A percentile compares a stretch with the other conserved stretches of the same genome.
phyloP scores from a whole-genome alignment of 2,797 vertebrate species.

The Hydrophis major region DNA sequence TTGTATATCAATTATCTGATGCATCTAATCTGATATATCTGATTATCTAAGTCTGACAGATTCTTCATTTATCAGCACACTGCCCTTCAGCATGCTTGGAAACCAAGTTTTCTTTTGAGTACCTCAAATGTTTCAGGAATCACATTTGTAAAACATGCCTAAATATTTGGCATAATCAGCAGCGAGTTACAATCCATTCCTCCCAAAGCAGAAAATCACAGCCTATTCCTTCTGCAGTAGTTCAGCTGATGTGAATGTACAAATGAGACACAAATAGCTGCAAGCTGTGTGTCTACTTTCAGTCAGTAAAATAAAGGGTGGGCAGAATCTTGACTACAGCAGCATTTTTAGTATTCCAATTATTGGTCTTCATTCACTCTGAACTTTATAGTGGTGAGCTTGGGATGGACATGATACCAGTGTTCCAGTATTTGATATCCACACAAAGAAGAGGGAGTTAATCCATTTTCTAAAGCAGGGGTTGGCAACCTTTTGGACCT shows the following conservation, averaged over 20 bases:
- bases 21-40: neutral
- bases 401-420: neutral
- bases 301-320: neutral
- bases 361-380: neutral
- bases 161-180: neutral
- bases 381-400: neutral
- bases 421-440: neutral
- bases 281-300: neutral
- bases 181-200: neutral
- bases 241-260: neutral
- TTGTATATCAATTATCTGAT: neutral
- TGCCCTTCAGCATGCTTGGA: neutral
- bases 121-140: neutral
- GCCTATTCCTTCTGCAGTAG: neutral
- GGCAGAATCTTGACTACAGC: neutral
- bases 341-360: neutral
- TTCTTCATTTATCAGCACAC: neutral
- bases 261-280: neutral
- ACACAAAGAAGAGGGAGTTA: neutral
- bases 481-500: no score
- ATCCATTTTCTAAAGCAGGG: neutral
- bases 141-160: neutral
- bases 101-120: neutral
- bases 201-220: neutral
- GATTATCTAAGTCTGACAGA: neutral